phyloP scores from a whole-genome alignment of 1,140 invertebrate species.

The Drosophila parvula region DNA sequence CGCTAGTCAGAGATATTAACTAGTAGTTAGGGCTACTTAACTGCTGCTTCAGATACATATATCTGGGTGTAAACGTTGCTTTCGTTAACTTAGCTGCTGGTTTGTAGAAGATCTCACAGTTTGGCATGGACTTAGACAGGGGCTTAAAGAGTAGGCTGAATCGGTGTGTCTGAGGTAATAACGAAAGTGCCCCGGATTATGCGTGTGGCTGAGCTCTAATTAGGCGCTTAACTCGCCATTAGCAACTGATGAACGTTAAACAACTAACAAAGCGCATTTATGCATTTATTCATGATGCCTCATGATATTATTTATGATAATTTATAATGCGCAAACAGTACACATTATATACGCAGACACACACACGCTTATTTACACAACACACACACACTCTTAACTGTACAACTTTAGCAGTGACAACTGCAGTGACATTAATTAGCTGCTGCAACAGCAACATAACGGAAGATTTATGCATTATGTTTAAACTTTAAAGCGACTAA shows the following conservation, averaged over 20 bases:
- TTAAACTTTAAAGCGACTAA: constrained; percentile 69
- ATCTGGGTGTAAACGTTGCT: constrained; percentile 29
- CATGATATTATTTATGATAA: constrained; percentile 58
- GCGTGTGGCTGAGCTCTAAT: constrained; percentile 28
- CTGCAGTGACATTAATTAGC: constrained; percentile 74
- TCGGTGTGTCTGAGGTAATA: constrained; percentile 45
- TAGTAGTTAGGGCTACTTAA: neutral
- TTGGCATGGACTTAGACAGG: constrained; percentile 53
- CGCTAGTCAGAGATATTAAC: constrained; percentile 13
- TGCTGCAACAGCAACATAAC: constrained; percentile 49
- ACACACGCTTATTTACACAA: constrained; percentile 44
- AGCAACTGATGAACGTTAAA: constrained; percentile 62
- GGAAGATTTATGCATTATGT: constrained; percentile 63
- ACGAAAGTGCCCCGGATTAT: constrained; percentile 27
- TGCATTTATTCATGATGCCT: constrained; percentile 66
- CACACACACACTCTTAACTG: constrained; percentile 23
- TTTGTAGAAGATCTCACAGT: constrained; percentile 45
- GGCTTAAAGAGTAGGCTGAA: constrained; percentile 16
- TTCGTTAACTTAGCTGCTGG: constrained; percentile 40
- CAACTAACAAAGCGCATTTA: constrained; percentile 78
- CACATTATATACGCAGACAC: constrained; percentile 4
- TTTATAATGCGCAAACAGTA: constrained; percentile 48
- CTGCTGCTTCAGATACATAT: neutral
- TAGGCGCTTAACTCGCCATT: constrained; percentile 39
- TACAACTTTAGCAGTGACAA: constrained; percentile 52